Conservation (phyloP, 2,797 vertebrate genomes). For the Poeciliopsis turneri region DNA sequence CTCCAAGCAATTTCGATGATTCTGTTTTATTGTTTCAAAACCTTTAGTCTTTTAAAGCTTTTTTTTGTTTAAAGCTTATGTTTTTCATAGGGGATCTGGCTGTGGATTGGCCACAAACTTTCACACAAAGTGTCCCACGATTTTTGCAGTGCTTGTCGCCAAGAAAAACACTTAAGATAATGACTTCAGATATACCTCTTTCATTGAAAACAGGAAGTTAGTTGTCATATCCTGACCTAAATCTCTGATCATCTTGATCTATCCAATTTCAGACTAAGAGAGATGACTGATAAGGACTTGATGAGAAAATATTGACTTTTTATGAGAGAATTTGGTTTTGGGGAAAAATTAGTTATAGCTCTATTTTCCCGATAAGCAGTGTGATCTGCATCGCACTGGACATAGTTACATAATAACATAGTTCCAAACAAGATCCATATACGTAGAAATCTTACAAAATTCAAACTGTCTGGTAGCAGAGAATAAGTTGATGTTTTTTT, state of each 20-base stretch:
- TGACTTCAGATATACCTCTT: background rate
- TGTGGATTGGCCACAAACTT: background rate
- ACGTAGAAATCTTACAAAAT: background rate
- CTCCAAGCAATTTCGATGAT: background rate
- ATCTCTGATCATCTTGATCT: background rate
- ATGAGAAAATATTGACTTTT: background rate
- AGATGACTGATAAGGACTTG: background rate
- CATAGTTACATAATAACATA: background rate
- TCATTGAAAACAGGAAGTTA: background rate
- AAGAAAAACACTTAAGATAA: background rate
- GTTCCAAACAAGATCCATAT: too few relatives aligned
- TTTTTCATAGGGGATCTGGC: background rate
- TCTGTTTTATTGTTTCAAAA: background rate
- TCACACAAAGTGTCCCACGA: background rate
- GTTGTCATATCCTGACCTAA: background rate
- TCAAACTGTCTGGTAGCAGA: background rate
- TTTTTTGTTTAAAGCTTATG: background rate
- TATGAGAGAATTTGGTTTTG: background rate
- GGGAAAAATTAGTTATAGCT: background rate
- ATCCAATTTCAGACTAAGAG: background rate
- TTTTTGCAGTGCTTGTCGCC: background rate
- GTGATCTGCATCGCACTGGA: background rate
- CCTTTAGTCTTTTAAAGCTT: background rate
- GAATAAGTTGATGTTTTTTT: background rate
- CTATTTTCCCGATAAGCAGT: background rate